Base-by-base conservation (phyloP, 2,113 vertebrate genomes). In the Stigmatopora nigra region DNA sequence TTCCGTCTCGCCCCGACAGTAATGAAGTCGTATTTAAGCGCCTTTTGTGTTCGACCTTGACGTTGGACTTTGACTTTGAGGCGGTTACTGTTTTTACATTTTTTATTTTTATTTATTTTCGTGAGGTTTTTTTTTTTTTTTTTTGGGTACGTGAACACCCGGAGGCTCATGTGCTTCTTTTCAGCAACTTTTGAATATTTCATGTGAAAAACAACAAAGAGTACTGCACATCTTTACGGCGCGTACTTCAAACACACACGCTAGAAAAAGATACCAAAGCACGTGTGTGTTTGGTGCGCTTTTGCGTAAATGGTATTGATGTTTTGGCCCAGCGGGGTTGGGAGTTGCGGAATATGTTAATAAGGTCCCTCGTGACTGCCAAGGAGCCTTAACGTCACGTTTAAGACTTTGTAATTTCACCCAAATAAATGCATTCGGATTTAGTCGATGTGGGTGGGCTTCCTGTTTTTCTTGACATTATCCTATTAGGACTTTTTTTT, bases 171-270 rank as follows among this genome's bases (percentile, higher is more conserved):
- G 19, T 20, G 59, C 41, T 13, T 45, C 59, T 61, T 61, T 61
- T 61, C 53, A 61, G 38, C 59, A 45, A 45, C 59, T 44, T 61
- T 61, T 61, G 38, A 61, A 61, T 61, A 45, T 61, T 61, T 61
- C 59, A 61, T 61, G 41, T 45, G 59, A 12, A 61, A 56, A 56
- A 61, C 41, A 61, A 61, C 59, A 61, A 45, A 61, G 41, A 60
- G 0, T 31, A 22, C 22, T 14, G 51, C 51, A 22, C 51, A 13
- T 53, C 20, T 53, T 53, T 22, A 53, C 12, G 51, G 5, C 12
- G 11, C 2, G 1, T 3, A 53, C 51, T 22, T 53, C 51, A 57
- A 78, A 47, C 63, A 49, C 67, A 63, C 71, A 64, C 57, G 61
- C 51, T 19, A 46, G 66, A 55, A 52, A 62, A 25, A n/a, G 36